These are phyloP conservation scores for Cylindroiulus punctatus DNA, from an alignment of 2,888 invertebrate genomes.

Conservation along the genomic window DNA sequence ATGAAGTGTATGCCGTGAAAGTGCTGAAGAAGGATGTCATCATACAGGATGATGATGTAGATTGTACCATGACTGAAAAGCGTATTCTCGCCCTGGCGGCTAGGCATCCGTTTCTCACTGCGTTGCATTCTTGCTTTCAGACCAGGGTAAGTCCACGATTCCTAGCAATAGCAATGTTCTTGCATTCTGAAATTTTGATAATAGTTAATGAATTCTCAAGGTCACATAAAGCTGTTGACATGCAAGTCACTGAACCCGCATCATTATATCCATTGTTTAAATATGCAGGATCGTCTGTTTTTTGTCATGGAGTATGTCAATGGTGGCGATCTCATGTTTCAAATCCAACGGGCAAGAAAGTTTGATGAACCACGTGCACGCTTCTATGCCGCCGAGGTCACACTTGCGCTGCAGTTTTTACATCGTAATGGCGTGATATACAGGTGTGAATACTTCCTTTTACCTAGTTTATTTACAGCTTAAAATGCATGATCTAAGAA, in stretches of 20 bases:
- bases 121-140: slow-evolving; percentile 96
- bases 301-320: slow-evolving; percentile 99
- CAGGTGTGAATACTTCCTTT: slow-evolving; percentile 68
- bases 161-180: no score
- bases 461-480: no score
- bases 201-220: no score
- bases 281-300: slow-evolving; percentile 83
- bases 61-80: slow-evolving; percentile 99
- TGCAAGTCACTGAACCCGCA: no score
- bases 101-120: slow-evolving; percentile 96
- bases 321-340: slow-evolving; percentile 99
- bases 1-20: slow-evolving; percentile 79
- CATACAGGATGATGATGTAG: slow-evolving; percentile 98
- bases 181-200: no score
- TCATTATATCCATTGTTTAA: no score
- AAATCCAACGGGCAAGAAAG: slow-evolving; percentile 97
- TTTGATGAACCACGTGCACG: slow-evolving; percentile 94
- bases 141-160: slow-evolving; percentile 75
- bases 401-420: slow-evolving; percentile 95
- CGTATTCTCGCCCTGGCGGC: slow-evolving; percentile 96
- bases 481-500: no score
- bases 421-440: slow-evolving; percentile 98
- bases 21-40: slow-evolving; percentile 97
- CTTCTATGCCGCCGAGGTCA: slow-evolving; percentile 99
- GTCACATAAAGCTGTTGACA: no score